A percentile compares a stretch with the other conserved stretches of the same genome.
These are phyloP conservation scores for Heliconius ismenius DNA, from an alignment of 2,888 invertebrate genomes.

Conservation along the genomic window DNA sequence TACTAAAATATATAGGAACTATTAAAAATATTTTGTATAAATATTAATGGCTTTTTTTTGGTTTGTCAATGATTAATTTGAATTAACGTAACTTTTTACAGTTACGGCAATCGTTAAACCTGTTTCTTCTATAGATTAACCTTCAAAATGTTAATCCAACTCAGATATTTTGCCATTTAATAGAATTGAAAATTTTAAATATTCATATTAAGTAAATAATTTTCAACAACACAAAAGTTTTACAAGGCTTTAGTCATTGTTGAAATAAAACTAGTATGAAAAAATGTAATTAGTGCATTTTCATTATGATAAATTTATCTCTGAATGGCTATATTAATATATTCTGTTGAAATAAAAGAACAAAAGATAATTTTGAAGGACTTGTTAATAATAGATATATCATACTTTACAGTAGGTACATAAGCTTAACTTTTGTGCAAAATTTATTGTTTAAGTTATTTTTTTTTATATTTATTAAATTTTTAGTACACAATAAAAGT, in stretches of 20 bases:
- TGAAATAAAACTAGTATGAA: no score
- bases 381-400: no score
- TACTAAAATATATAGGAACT: background rate
- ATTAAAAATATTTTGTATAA: conserved; percentile 11
- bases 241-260: background rate
- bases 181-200: background rate
- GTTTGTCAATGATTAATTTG: conserved; percentile 5
- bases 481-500: background rate
- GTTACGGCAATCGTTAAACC: conserved; percentile 10
- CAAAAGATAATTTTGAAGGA: background rate
- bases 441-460: background rate
- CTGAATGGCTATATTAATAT: background rate
- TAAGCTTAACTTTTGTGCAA: no score
- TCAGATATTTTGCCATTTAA: conserved; percentile 18
- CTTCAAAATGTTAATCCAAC: conserved; percentile 18
- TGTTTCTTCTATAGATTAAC: conserved; percentile 14
- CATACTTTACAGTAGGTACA: no score
- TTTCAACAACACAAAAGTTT: background rate
- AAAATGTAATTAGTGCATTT: background rate
- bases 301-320: background rate
- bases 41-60: conserved; percentile 11
- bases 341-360: background rate
- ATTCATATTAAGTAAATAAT: background rate
- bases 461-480: background rate
- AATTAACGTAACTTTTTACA: conserved; percentile 6